Conservation (phyloP, 2,888 invertebrate genomes). For the Unio pictorum region DNA sequence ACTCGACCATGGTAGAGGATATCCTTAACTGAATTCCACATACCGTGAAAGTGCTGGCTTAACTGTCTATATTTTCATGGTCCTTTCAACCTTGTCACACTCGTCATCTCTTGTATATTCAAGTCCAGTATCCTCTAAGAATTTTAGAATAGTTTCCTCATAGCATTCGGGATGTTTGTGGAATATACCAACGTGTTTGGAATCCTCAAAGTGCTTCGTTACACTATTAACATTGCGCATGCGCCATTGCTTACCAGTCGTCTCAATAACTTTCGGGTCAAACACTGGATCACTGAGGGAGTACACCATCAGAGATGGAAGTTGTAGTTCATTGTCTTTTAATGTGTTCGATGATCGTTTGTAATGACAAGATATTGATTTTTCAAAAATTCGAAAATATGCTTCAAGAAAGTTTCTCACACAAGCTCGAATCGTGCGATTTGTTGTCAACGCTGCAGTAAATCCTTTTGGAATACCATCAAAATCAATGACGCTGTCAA, state of each 20-base stretch:
- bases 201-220: conserved; percentile 83
- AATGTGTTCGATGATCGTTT: conserved; percentile 84
- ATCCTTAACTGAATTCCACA: no score
- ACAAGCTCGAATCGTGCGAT: conserved; percentile 71
- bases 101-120: no score
- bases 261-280: conserved; percentile 80
- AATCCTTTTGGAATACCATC: conserved; percentile 75
- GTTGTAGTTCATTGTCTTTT: conserved; percentile 82
- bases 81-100: no score
- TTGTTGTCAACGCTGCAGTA: conserved; percentile 74
- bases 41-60: no score
- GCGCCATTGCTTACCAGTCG: conserved; percentile 76
- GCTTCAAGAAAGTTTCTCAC: conserved; percentile 72
- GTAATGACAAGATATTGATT: conserved; percentile 88
- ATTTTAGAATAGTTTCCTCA: conserved; percentile 76
- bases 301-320: conserved; percentile 84
- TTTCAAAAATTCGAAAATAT: conserved; percentile 84
- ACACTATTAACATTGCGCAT: conserved; percentile 82
- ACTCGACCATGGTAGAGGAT: no score
- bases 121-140: conserved; percentile 72
- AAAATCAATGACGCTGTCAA: conserved; percentile 85
- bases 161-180: conserved; percentile 80
- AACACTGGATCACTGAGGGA: conserved; percentile 85
- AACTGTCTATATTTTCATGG: no score
- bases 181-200: conserved; percentile 83